These are phyloP conservation scores for Lomographa bimaculata DNA, from an alignment of 2,888 invertebrate species.

Conservation along the genomic window DNA sequence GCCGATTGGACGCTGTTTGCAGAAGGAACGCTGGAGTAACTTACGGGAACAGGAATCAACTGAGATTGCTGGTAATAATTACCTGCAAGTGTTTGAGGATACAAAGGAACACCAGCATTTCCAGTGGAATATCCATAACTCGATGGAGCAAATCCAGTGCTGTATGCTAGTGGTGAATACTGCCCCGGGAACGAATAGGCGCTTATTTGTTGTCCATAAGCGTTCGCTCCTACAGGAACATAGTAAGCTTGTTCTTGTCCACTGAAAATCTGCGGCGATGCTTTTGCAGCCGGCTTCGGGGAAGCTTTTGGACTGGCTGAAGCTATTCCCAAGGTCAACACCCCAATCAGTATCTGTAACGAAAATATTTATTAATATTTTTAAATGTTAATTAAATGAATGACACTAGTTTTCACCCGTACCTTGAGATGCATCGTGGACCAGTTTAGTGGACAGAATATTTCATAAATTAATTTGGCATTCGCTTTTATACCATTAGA, in stretches of 20 bases:
- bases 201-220: slow-evolving; percentile 6
- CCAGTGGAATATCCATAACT: slow-evolving; percentile 9
- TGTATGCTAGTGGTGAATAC: slow-evolving; percentile 3
- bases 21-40: slow-evolving; percentile 1
- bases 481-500: slow-evolving; percentile 69
- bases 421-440: slow-evolving; percentile 70
- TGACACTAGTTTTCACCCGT: slow-evolving; percentile 30
- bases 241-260: slow-evolving; percentile 5
- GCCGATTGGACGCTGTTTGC: background rate
- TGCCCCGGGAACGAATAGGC: slow-evolving; percentile 3
- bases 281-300: slow-evolving; percentile 14
- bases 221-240: background rate
- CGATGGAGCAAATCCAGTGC: slow-evolving; percentile 1
- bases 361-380: slow-evolving; percentile 13
- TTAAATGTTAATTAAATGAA: slow-evolving; percentile 5
- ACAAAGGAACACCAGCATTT: slow-evolving; percentile 4
- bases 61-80: slow-evolving; percentile 8
- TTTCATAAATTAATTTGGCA: slow-evolving; percentile 49
- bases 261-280: slow-evolving; percentile 13
- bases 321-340: slow-evolving; percentile 15
- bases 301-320: slow-evolving; percentile 14
- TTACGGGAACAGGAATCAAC: slow-evolving; percentile 11
- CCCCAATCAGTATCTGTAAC: slow-evolving; percentile 52
- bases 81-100: slow-evolving; percentile 3
- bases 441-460: slow-evolving; percentile 58